Conservation (phyloP, 2,888 invertebrate genomes). For the Leptinotarsa tumamoca region DNA sequence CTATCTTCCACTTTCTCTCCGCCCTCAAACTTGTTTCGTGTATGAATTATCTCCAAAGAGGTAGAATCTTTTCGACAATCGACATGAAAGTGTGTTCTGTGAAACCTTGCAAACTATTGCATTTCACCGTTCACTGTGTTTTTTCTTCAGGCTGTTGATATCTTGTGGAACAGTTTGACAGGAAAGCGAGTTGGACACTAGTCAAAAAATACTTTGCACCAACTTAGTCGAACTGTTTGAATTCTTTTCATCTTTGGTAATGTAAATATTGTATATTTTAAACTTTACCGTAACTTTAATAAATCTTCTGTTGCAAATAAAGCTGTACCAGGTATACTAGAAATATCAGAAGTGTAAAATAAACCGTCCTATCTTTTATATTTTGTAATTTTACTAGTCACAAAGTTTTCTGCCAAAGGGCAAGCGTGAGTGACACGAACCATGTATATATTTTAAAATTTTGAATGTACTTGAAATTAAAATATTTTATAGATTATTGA, state of each 20-base stretch:
- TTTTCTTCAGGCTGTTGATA: neutral
- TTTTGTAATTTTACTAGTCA: slow-evolving; percentile 25
- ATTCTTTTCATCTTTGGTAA: slow-evolving; percentile 4
- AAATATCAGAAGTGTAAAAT: slow-evolving; percentile 13
- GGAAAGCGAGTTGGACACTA: slow-evolving; percentile 23
- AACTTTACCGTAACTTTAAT: slow-evolving; percentile 23
- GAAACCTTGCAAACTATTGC: neutral
- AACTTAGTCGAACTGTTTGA: neutral
- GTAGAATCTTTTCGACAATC: neutral
- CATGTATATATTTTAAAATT: slow-evolving; percentile 28
- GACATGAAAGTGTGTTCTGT: neutral
- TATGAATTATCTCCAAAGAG: neutral
- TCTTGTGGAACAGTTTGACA: slow-evolving; percentile 1
- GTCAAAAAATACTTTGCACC: slow-evolving; percentile 26
- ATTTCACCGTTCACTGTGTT: neutral
- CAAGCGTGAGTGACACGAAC: slow-evolving; percentile 25
- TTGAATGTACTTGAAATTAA: slow-evolving; percentile 17
- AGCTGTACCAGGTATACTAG: neutral
- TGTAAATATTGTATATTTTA: slow-evolving; percentile 38
- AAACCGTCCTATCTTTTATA: slow-evolving; percentile 20
- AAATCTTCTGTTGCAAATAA: neutral
- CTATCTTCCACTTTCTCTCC: neutral
- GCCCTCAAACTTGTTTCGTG: neutral
- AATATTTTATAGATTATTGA: slow-evolving; percentile 13
- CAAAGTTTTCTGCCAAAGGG: slow-evolving; percentile 17